These are phyloP conservation scores for Blennius ocellaris DNA, from an alignment of 2,113 vertebrate species.

Conservation along the genomic window DNA sequence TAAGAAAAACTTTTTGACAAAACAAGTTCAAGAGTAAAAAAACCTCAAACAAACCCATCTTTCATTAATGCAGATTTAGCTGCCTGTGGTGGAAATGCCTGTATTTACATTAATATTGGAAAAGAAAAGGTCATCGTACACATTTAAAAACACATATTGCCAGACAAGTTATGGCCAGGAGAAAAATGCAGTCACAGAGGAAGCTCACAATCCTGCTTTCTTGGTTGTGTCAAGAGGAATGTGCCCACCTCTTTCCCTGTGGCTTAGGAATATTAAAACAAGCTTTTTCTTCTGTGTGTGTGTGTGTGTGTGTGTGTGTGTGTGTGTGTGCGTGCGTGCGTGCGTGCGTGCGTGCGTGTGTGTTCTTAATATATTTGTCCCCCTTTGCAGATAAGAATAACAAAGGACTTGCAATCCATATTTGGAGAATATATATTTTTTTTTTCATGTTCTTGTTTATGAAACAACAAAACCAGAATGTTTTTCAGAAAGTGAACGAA, in stretches of 20 bases:
- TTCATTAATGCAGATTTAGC: slow-evolving; percentile 76
- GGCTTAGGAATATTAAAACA: slow-evolving; percentile 41
- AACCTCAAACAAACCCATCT: slow-evolving; percentile 28
- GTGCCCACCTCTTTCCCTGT: slow-evolving; percentile 15
- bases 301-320: too few relatives aligned
- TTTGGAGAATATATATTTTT: slow-evolving; percentile 40
- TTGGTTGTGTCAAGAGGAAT: slow-evolving; percentile 25
- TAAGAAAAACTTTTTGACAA: slow-evolving; percentile 33
- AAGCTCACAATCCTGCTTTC: slow-evolving; percentile 29
- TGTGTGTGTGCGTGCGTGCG: too few relatives aligned
- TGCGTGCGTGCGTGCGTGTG: too few relatives aligned
- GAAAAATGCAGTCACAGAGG: slow-evolving; percentile 53
- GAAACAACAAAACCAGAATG: slow-evolving; percentile 38
- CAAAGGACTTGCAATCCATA: slow-evolving; percentile 28
- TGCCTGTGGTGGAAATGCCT: slow-evolving; percentile 66
- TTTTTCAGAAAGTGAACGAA: slow-evolving; percentile 27
- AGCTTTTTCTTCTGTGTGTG: too few relatives aligned
- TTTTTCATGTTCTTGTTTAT: slow-evolving; percentile 9
- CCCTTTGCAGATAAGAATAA: slow-evolving; percentile 41
- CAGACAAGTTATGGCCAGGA: slow-evolving; percentile 59
- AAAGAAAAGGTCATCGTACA: slow-evolving; percentile 80
- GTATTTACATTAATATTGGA: slow-evolving; percentile 74
- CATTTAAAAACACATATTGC: slow-evolving; percentile 70
- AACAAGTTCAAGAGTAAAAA: slow-evolving; percentile 40
- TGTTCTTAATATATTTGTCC: slow-evolving; percentile 28